phyloP scores from a whole-genome alignment of 2,113 vertebrate species.

The Mormyrus lacerda region DNA sequence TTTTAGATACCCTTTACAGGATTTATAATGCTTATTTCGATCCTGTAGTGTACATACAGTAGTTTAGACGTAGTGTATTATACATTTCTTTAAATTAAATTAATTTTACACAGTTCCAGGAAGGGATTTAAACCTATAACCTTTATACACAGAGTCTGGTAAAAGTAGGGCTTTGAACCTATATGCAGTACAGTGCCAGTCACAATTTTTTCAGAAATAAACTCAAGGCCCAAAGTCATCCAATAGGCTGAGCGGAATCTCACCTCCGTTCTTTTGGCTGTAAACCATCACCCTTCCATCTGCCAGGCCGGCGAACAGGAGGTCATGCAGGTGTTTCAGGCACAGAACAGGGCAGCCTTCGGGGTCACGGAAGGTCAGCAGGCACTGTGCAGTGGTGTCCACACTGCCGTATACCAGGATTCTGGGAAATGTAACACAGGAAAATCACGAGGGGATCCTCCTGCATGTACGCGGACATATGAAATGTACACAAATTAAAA shows the following conservation, averaged over 20 bases:
- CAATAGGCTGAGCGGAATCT: slow-evolving; percentile 19
- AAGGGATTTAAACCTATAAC: not conserved
- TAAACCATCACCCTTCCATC: slow-evolving; percentile 70
- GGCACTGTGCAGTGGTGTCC: slow-evolving; percentile 67
- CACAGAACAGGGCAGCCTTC: slow-evolving; percentile 64
- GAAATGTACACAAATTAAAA: not conserved
- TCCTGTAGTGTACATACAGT: not conserved
- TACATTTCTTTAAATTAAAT: not conserved
- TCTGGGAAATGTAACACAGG: slow-evolving; percentile 42
- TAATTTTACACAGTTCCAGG: not conserved
- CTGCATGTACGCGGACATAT: not conserved
- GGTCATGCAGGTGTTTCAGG: slow-evolving; percentile 52
- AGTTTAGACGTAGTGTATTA: not conserved
- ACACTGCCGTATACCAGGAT: slow-evolving; percentile 66
- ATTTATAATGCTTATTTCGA: not conserved
- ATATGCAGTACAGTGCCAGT: not conserved
- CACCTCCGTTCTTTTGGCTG: slow-evolving; percentile 59
- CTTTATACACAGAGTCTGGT: not conserved
- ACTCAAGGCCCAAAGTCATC: not conserved
- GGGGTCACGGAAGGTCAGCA: slow-evolving; percentile 59
- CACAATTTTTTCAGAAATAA: not conserved
- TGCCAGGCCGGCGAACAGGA: slow-evolving; percentile 67
- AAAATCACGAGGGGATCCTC: not conserved
- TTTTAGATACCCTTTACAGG: not conserved
- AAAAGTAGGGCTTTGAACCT: not conserved